These are phyloP conservation scores for Eueremaeus valkanovi DNA, from an alignment of 2,888 invertebrate species.

Conservation along the genomic window DNA sequence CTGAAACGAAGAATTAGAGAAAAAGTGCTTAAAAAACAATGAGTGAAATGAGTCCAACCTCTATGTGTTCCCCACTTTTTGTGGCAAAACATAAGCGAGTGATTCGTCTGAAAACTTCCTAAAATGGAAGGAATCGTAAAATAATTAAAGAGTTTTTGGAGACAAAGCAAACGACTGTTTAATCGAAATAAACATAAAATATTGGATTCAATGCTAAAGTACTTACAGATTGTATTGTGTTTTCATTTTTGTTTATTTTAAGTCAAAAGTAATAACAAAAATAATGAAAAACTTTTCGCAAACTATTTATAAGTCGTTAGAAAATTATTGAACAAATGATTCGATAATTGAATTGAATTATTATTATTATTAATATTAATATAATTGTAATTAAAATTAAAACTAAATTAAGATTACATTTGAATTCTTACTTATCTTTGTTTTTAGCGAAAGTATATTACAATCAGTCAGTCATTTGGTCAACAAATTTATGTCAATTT, in stretches of 20 bases:
- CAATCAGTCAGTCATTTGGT: too few relatives aligned
- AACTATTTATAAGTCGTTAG: not conserved
- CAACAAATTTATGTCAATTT: too few relatives aligned
- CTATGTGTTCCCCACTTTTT: not conserved
- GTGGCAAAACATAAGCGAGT: not conserved
- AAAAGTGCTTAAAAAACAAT: not conserved
- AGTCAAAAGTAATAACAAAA: not conserved
- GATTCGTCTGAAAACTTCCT: conserved; percentile 2
- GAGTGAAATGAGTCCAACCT: conserved; percentile 10
- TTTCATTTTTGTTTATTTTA: not conserved
- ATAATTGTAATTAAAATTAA: not conserved
- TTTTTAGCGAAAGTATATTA: not conserved
- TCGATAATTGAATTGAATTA: too few relatives aligned
- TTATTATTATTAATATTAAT: not conserved
- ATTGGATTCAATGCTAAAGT: not conserved
- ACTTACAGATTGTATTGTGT: conserved; percentile 21
- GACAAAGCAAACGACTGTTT: conserved; percentile 10
- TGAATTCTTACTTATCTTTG: conserved; percentile 26
- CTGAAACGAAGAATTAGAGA: conserved; percentile 20
- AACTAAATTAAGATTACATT: conserved; percentile 2
- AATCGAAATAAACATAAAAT: conserved; percentile 13
- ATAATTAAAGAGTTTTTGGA: too few relatives aligned
- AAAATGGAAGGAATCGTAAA: conserved; percentile 17
- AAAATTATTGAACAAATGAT: too few relatives aligned
- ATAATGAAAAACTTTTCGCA: not conserved